These are phyloP conservation scores for Lobophora halterata DNA, from an alignment of 2,888 invertebrate species.

Conservation along the genomic window DNA sequence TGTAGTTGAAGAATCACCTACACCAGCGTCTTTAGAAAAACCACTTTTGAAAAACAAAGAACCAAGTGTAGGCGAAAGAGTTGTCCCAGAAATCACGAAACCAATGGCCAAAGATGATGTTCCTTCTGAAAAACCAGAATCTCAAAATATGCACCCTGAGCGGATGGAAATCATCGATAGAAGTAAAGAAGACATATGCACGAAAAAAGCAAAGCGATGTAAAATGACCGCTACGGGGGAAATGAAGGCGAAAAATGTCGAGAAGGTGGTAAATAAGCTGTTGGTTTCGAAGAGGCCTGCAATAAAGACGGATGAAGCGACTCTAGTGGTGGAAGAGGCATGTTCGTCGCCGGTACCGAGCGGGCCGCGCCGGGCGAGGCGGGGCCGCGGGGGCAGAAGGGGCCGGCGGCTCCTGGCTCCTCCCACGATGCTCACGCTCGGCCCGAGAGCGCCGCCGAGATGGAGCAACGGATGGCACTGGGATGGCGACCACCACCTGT, in stretches of 20 bases:
- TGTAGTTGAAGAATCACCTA: constrained; percentile 26
- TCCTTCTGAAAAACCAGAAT: constrained; percentile 29
- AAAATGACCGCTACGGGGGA: constrained; percentile 55
- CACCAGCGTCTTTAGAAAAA: constrained; percentile 26
- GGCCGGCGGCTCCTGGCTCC: too few species aligned
- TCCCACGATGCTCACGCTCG: too few species aligned
- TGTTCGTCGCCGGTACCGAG: constrained; percentile 49
- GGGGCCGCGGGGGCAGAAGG: constrained; percentile 42
- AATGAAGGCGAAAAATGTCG: constrained; percentile 62
- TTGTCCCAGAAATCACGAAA: constrained; percentile 22
- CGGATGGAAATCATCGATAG: constrained; percentile 21
- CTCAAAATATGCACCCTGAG: constrained; percentile 31
- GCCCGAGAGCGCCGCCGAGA: constrained; percentile 57
- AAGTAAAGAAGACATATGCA: constrained; percentile 27
- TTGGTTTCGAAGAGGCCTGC: constrained; percentile 68
- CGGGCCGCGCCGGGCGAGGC: constrained; percentile 29
- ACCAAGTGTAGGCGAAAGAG: constrained; percentile 16
- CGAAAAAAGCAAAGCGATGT: constrained; percentile 46
- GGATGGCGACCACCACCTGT: constrained; percentile 91
- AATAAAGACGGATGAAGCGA: constrained; percentile 67
- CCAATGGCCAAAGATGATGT: constrained; percentile 27
- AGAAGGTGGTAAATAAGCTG: constrained; percentile 69
- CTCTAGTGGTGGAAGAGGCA: constrained; percentile 60
- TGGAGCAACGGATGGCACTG: constrained; percentile 97
- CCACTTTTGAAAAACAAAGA: constrained; percentile 34